Evolutionary conservation across 1,140 invertebrate genomes (phyloP).

Genomic region (Orius laevigatus): DNA sequence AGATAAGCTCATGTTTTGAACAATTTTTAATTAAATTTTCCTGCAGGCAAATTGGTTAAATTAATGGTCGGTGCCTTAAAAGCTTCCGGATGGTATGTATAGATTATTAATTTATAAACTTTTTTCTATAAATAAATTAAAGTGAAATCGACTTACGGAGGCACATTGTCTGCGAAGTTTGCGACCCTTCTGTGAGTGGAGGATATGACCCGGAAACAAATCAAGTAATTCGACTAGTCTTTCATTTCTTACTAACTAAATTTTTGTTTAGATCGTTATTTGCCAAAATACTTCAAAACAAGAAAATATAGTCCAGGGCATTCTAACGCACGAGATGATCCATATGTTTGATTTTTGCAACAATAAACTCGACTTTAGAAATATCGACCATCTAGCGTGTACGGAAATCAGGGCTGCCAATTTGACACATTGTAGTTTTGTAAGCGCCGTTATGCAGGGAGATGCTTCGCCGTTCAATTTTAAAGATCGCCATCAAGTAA

Average conservation of each 20-base stretch:
- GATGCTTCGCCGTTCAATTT: constrained; percentile 57
- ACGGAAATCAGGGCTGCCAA: constrained; percentile 87
- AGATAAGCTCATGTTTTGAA: constrained; percentile 11
- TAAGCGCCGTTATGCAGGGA: constrained; percentile 60
- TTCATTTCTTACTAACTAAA: constrained; percentile 10
- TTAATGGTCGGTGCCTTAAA: constrained; percentile 71
- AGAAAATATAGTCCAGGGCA: constrained; percentile 50
- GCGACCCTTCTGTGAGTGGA: constrained; percentile 63
- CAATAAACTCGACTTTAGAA: constrained; percentile 74
- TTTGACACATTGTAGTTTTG: constrained; percentile 77
- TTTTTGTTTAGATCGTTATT: constrained; percentile 56
- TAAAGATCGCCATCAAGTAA: constrained; percentile 50
- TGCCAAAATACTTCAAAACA: constrained; percentile 68
- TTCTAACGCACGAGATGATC: constrained; percentile 82
- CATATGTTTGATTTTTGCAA: constrained; percentile 94
- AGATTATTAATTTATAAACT: constrained; percentile 5
- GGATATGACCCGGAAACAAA: constrained; percentile 82
- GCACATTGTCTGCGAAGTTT: constrained; percentile 85
- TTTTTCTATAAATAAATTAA: constrained; percentile 21
- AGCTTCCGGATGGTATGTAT: constrained; percentile 61
- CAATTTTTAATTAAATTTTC: constrained; percentile 12
- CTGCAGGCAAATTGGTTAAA: constrained; percentile 61
- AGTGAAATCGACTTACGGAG: constrained; percentile 65
- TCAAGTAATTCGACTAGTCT: constrained; percentile 39
- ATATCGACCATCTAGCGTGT: constrained; percentile 85